These are phyloP conservation scores for Thalpophila matura DNA, from an alignment of 2,888 invertebrate species.

Conservation along the genomic window DNA sequence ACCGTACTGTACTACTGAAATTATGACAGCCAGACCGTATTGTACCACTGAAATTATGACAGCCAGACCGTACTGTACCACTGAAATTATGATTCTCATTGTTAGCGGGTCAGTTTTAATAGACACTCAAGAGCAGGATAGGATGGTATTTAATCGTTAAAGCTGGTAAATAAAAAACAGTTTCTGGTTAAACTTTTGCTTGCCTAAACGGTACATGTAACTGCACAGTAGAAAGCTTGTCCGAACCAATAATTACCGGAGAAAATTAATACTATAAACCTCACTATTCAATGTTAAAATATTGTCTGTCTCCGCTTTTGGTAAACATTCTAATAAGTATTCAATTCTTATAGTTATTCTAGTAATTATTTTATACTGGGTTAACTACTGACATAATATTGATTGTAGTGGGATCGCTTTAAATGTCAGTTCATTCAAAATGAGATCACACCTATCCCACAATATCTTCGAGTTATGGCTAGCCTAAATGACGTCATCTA, in stretches of 20 bases:
- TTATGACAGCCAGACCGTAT: background rate
- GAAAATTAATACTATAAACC: conserved; percentile 27
- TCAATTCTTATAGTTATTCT: background rate
- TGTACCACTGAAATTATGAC: background rate
- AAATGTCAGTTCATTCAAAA: conserved; percentile 33
- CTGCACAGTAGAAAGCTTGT: conserved; percentile 55
- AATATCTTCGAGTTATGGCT: conserved; percentile 19
- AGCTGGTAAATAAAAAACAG: conserved; percentile 1
- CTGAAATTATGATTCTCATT: background rate
- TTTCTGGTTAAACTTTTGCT: conserved; percentile 3
- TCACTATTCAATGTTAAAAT: conserved; percentile 17
- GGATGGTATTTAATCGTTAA: background rate
- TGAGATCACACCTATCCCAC: conserved; percentile 40
- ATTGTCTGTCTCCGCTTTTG: background rate
- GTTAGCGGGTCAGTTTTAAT: background rate
- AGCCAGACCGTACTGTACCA: background rate
- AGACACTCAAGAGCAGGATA: conserved; percentile 8
- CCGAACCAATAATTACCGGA: conserved; percentile 41
- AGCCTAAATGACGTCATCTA: conserved; percentile 55
- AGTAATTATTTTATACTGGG: conserved; percentile 24
- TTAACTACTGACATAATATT: background rate
- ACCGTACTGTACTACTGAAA: background rate
- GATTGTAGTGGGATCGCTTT: background rate
- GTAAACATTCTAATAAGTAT: conserved; percentile 11
- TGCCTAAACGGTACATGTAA: conserved; percentile 36